Evolutionary conservation across 1,140 invertebrate genomes (phyloP), one percentile per base, ranked within the genome.

Genomic region (Dendroctonus valens): DNA sequence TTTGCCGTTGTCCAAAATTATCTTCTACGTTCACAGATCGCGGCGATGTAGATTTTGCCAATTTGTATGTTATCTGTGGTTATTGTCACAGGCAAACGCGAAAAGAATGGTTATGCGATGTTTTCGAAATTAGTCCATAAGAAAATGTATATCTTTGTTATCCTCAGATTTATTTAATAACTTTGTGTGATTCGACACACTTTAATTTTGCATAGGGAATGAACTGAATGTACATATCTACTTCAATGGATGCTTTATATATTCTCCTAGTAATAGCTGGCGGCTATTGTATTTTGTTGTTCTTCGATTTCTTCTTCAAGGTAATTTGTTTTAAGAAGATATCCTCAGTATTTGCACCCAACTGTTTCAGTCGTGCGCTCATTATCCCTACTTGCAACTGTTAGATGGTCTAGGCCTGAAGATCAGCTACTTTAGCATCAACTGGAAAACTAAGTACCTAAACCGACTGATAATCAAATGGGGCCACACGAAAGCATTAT

Each of bases 311-410:
- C 15, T 85, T 90, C 73, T 88, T 89, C 68, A 88, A 87, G 83
- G 88, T 89, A 81, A 60, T 11, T 37, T 7, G n/a, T 12, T 38
- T 5, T 40, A 44, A 4, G 5, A 46, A 14, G n/a, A n/a, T 55
- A 55, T 55, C 11, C 39, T n/a, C 53, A 9, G 9, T 12, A 9
- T 44, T 44, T 5, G 12, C 42, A 59, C 11, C 38, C 1, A 59
- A 15, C 11, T 59, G 15, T 75, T 89, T 72, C 80, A 92, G 90
- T 88, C 87, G 73, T 93, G 90, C 78, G 87, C 89, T 76, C 88
- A 91, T 75, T 89, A 89, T 74, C 89, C 90, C 0, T 92, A 93
- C 73, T 80, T 90, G 55, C 85, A 86, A 63, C 88, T 92, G 72
- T 71, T 92, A 59, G 84, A 89, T 77, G 89, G 87, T 58, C 89